Evolutionary conservation across 2,888 invertebrate genomes (phyloP), one percentile per base, ranked within the genome.

Genomic region (Lamproptera curius): DNA sequence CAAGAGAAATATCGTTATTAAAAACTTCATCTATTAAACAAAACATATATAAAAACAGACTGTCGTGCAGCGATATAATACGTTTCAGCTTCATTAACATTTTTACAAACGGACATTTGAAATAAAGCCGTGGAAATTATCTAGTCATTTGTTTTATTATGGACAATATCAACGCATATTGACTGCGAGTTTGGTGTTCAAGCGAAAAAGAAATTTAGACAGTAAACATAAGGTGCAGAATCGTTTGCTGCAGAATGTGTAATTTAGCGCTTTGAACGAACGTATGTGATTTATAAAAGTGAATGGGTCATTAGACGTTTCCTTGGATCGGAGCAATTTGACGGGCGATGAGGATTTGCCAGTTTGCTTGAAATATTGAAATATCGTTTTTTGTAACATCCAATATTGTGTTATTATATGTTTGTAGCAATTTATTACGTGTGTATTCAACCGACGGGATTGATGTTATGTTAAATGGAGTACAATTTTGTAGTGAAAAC

Each of bases 1-100:
- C 51, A 68, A 72, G 61, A 59, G 57, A 57, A 60, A 49, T 65
- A 65, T 62, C 48, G 54, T 57, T 61, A 62, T 70, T 65, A 68
- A 28, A 28, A 2, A 28, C 3, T 28, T 28, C 2, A n/a, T n/a
- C 6, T 6, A 20, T 20, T 20, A 20, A 20, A 20, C 3, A 20
- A 20, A 20, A 20, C 3, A 20, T 20, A 20, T 5, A n/a, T n/a
- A 20, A 3, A 20, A 6, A 3, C 20, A 20, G 20, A 20, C 3
- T 6, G 20, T 20, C 20, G 20, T 20, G 6, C 6, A 20, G 6
- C 20, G 20, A 20, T 20, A 20, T 3, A 20, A 20, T 20, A 10
- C 6, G 10, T 28, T 5, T 28, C n/a, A 23, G 31, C 31, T 2
- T 3, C 31, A 31, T 11, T n/a, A 11, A n/a, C 11, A 31, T 31